A percentile compares a stretch with the other conserved stretches of the same genome.
These are phyloP conservation scores for Rhimphoctona megacephalus DNA, from an alignment of 2,888 invertebrate species.

Conservation along the genomic window DNA sequence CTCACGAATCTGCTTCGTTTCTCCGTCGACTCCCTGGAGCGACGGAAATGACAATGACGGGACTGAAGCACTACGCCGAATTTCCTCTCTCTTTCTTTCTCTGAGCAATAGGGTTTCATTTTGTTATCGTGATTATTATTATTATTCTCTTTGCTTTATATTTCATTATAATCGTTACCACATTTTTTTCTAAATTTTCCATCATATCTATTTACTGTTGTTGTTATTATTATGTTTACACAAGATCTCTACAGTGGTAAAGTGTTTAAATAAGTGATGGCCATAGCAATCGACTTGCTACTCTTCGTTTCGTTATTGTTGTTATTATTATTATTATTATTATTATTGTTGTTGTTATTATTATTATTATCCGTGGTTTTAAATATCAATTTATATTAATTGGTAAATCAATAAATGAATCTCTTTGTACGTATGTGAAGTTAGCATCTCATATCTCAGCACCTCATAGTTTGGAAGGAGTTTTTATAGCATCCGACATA, in stretches of 20 bases:
- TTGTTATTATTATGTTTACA: not conserved
- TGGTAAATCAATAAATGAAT: not conserved
- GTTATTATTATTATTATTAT: too few relatives aligned
- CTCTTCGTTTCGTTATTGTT: not conserved
- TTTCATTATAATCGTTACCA: not conserved
- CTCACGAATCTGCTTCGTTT: slow-evolving; percentile 34
- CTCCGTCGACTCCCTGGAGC: slow-evolving; percentile 46
- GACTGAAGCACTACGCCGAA: slow-evolving; percentile 40
- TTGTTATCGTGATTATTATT: not conserved
- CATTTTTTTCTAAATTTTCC: not conserved
- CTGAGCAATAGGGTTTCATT: not conserved
- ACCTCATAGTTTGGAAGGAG: too few relatives aligned
- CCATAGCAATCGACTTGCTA: too few relatives aligned
- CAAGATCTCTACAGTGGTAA: not conserved
- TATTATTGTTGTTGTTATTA: too few relatives aligned
- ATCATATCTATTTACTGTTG: not conserved
- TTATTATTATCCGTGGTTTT: not conserved
- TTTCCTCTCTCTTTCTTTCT: slow-evolving; percentile 48
- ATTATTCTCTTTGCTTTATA: not conserved
- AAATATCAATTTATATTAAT: not conserved
- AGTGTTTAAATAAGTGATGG: too few relatives aligned
- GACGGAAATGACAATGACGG: slow-evolving; percentile 48
- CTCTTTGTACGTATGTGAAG: too few relatives aligned
- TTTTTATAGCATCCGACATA: too few relatives aligned
- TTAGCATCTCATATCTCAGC: too few relatives aligned